These are phyloP conservation scores for Zoanthus solanderi DNA, from an alignment of 92 coral and sea anemone species.

Conservation along the genomic window DNA sequence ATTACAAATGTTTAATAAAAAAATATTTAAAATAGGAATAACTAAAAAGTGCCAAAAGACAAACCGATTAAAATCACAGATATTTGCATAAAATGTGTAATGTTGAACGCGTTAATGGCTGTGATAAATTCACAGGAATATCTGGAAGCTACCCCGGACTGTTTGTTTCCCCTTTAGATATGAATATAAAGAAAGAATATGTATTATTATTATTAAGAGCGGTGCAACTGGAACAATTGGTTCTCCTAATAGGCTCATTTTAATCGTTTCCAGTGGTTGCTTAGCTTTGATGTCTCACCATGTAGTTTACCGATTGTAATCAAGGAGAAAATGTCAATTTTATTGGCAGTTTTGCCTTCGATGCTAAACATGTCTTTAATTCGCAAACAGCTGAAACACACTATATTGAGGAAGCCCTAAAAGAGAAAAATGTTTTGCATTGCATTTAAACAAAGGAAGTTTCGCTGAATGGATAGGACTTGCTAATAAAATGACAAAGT, in stretches of 20 bases:
- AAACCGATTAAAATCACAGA: neutral
- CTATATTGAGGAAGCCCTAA: neutral
- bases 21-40: too few species aligned
- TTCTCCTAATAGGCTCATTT: slow-evolving; percentile 4
- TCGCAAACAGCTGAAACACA: neutral
- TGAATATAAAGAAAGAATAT: slow-evolving; percentile 20
- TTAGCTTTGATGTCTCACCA: neutral
- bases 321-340: neutral
- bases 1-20: too few species aligned
- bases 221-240: slow-evolving; percentile 1
- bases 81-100: slow-evolving; percentile 30
- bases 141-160: neutral
- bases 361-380: neutral
- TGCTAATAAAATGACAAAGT: slow-evolving; percentile 19
- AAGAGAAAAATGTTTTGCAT: neutral
- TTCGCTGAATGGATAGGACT: neutral
- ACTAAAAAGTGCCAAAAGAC: too few species aligned
- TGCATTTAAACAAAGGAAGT: neutral
- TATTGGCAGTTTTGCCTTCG: neutral
- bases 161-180: neutral
- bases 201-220: slow-evolving; percentile 5
- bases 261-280: neutral
- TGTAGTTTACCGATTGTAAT: neutral
- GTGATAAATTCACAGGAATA: slow-evolving; percentile 1
- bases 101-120: slow-evolving; percentile 2